A percentile compares a stretch with the other conserved stretches of the same genome.
phyloP scores from a whole-genome alignment of 2,888 invertebrate genomes.

The Rhamphomyia laevipes region DNA sequence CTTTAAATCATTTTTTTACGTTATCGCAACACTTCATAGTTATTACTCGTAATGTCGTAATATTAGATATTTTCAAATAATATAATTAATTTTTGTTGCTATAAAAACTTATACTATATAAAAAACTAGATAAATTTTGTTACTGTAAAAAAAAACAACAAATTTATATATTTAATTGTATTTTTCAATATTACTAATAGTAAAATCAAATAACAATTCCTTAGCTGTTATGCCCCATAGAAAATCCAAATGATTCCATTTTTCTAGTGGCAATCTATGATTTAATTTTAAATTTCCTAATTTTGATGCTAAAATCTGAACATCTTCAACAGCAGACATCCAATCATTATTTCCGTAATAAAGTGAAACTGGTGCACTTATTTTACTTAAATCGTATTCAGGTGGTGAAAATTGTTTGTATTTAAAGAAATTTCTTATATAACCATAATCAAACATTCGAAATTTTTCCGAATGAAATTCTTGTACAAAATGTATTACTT shows the following conservation, averaged over 20 bases:
- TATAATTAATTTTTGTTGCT: too few relatives aligned
- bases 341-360: conserved; percentile 57
- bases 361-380: conserved; percentile 49
- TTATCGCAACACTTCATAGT: too few relatives aligned
- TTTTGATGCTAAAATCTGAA: conserved; percentile 34
- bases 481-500: conserved; percentile 62
- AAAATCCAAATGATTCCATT: conserved; percentile 59
- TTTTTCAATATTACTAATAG: neutral
- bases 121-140: too few relatives aligned
- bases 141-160: too few relatives aligned
- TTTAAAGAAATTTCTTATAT: conserved; percentile 38
- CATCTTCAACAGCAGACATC: conserved; percentile 44
- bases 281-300: conserved; percentile 42
- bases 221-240: conserved; percentile 51
- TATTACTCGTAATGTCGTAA: too few relatives aligned
- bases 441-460: conserved; percentile 46
- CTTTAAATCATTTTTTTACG: too few relatives aligned
- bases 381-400: conserved; percentile 43
- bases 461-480: conserved; percentile 41
- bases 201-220: conserved; percentile 45
- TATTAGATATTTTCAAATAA: too few relatives aligned
- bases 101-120: too few relatives aligned
- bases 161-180: neutral
- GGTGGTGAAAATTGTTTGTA: conserved; percentile 48
- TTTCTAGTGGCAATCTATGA: conserved; percentile 38